These are phyloP conservation scores for Eidolon helvum DNA, from an alignment of 2,113 vertebrate species.

Conservation along the genomic window DNA sequence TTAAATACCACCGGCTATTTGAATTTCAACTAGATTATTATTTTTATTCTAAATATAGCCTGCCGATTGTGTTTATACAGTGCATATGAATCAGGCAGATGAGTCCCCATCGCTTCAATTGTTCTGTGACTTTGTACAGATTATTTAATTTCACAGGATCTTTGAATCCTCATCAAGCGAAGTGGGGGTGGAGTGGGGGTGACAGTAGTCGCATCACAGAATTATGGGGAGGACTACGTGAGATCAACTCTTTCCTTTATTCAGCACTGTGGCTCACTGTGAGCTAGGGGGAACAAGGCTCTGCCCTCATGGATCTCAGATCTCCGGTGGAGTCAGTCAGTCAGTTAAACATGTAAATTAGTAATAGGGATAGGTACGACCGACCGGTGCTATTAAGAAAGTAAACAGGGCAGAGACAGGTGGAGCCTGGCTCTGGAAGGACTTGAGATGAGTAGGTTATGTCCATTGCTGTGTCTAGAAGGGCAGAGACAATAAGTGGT, in stretches of 20 bases:
- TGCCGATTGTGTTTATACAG: background rate
- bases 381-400: background rate
- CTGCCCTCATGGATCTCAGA: background rate
- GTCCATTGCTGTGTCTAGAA: background rate
- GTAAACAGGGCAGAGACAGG: background rate
- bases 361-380: background rate
- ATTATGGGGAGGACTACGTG: background rate
- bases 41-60: background rate
- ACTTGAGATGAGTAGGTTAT: background rate
- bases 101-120: background rate
- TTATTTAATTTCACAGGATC: background rate
- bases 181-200: background rate
- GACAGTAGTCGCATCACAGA: background rate
- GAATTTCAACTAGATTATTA: background rate
- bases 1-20: background rate
- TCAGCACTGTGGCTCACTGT: background rate
- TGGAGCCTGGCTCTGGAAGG: background rate
- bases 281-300: too few species aligned
- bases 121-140: slow-evolving; percentile 8
- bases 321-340: background rate
- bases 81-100: background rate
- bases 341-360: background rate
- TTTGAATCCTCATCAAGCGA: background rate
- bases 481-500: background rate
- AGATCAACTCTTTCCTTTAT: background rate